Percentiles rank a stretch among this genome's conserved stretches.
These are phyloP conservation scores for Phyllopteryx taeniolatus DNA, from an alignment of 2,113 vertebrate genomes.

Conservation along the genomic window DNA sequence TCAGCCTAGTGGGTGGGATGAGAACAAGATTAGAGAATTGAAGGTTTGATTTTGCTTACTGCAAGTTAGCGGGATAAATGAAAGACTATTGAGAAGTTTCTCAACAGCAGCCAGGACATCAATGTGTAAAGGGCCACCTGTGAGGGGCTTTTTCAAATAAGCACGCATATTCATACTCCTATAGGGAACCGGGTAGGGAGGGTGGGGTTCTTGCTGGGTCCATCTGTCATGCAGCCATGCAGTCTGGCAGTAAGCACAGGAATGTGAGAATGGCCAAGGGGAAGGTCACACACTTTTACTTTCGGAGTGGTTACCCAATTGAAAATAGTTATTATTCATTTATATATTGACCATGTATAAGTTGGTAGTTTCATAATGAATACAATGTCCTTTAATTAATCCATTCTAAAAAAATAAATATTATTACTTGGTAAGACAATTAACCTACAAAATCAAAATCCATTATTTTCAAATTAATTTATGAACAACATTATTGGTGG, in stretches of 20 bases:
- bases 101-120: slow-evolving; percentile 40
- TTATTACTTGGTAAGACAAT: background rate
- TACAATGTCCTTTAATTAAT: background rate
- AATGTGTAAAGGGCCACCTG: slow-evolving; percentile 50
- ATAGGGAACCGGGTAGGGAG: slow-evolving; percentile 34
- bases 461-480: background rate
- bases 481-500: background rate
- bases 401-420: background rate
- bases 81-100: slow-evolving; percentile 37
- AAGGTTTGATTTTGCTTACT: slow-evolving; percentile 46
- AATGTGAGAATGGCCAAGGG: slow-evolving; percentile 11
- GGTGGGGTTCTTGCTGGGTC: slow-evolving; percentile 29
- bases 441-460: background rate
- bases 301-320: background rate
- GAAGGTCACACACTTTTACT: slow-evolving; percentile 23
- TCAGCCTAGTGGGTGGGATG: slow-evolving; percentile 10
- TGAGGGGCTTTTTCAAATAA: slow-evolving; percentile 45
- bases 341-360: background rate
- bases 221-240: slow-evolving; percentile 46
- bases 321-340: background rate
- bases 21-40: slow-evolving; percentile 23
- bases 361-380: background rate
- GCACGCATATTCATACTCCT: slow-evolving; percentile 41
- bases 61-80: slow-evolving; percentile 25
- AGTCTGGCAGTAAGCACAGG: slow-evolving; percentile 19